phyloP scores from a whole-genome alignment of 2,113 vertebrate species.

The Trinectes maculatus region DNA sequence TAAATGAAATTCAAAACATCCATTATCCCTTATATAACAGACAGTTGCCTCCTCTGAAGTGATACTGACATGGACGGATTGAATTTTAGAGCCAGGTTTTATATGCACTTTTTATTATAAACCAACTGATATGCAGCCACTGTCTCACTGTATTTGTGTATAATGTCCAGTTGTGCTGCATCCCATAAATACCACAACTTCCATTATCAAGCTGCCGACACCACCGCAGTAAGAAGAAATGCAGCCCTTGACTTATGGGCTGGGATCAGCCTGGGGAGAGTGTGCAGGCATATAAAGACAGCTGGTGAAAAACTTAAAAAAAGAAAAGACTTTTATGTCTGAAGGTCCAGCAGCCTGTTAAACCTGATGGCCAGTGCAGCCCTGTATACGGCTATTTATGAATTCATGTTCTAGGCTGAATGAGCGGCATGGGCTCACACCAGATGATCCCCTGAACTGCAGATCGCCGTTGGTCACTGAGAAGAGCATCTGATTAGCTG shows the following conservation, averaged over 20 bases:
- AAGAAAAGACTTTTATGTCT: neutral
- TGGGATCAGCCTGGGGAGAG: neutral
- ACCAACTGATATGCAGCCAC: neutral
- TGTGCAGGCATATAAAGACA: neutral
- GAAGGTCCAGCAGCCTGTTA: neutral
- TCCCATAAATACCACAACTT: conserved; percentile 26
- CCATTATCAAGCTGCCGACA: conserved; percentile 20
- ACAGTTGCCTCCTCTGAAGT: neutral
- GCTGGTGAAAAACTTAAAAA: neutral
- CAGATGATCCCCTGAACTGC: conserved; percentile 56
- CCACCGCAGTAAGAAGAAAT: conserved; percentile 3
- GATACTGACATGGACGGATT: conserved; percentile 2
- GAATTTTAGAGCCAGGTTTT: neutral
- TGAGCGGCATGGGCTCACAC: conserved; percentile 16
- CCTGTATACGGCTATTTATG: conserved; percentile 15
- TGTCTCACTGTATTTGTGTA: neutral
- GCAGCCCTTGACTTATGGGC: neutral
- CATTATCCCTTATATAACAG: conserved; percentile 9
- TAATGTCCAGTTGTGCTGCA: conserved; percentile 15
- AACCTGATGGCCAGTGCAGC: neutral
- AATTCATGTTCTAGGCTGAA: conserved; percentile 33
- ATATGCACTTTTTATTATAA: neutral
- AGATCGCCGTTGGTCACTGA: conserved; percentile 66
- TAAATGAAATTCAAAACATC: conserved; percentile 23
- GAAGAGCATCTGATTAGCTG: conserved; percentile 74